phyloP scores from a whole-genome alignment of 2,797 vertebrate genomes.

The Sardinella longiceps region DNA sequence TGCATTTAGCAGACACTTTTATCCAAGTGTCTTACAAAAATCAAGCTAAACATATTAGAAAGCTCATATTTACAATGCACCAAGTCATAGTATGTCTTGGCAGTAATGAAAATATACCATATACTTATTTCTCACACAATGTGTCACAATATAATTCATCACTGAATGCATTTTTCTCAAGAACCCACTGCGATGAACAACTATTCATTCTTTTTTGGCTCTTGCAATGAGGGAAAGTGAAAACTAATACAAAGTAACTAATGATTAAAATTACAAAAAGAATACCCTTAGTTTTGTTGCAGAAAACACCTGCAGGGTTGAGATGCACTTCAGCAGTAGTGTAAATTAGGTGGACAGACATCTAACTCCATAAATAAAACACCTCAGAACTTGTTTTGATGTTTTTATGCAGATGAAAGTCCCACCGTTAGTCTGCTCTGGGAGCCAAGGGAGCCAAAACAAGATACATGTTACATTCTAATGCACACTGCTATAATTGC shows the following conservation, averaged over 20 bases:
- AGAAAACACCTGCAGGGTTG: neutral
- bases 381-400: neutral
- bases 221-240: too few species aligned
- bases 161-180: neutral
- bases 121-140: too few species aligned
- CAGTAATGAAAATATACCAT: neutral
- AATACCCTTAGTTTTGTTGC: too few species aligned
- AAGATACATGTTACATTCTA: neutral
- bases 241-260: too few species aligned
- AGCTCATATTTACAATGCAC: neutral
- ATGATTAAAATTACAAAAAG: too few species aligned
- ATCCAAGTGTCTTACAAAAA: too few species aligned
- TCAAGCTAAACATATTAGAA: too few species aligned
- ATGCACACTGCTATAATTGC: neutral
- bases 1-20: too few species aligned
- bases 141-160: too few species aligned
- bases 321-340: neutral
- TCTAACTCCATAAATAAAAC: neutral
- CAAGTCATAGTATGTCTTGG: neutral
- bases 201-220: too few species aligned
- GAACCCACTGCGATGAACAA: neutral
- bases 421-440: neutral
- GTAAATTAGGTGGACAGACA: constrained; percentile 15
- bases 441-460: neutral
- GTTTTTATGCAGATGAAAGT: neutral